Evolutionary conservation across 2,888 invertebrate genomes (phyloP).

Genomic region (Syritta pipiens): DNA sequence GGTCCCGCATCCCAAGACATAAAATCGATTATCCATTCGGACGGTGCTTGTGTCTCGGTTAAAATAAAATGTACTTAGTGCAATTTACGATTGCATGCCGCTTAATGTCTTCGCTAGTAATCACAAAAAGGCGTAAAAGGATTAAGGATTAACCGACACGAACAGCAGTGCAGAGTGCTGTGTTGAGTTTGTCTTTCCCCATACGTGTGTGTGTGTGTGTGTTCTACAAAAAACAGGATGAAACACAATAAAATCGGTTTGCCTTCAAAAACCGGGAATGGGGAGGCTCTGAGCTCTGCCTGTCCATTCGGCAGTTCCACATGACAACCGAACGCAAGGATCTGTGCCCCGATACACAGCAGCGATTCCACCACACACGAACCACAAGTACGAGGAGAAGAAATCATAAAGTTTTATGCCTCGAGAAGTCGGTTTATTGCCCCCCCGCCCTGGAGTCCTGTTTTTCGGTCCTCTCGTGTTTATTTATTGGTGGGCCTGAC

Average conservation of each 20-base stretch:
- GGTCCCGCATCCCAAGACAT: slow-evolving; percentile 10
- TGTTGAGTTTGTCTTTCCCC: slow-evolving; percentile 18
- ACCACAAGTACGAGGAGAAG: slow-evolving; percentile 37
- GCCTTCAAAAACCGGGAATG: background rate
- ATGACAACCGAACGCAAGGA: slow-evolving; percentile 50
- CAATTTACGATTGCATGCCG: slow-evolving; percentile 67
- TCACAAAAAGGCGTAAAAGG: slow-evolving; percentile 69
- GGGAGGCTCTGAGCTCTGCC: too few species aligned
- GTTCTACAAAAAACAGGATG: slow-evolving; percentile 1
- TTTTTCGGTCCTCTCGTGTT: too few species aligned
- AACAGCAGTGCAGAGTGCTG: slow-evolving; percentile 8
- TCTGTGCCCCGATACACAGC: slow-evolving; percentile 17
- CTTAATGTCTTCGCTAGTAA: slow-evolving; percentile 60
- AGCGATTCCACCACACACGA: slow-evolving; percentile 27
- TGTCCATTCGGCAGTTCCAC: too few species aligned
- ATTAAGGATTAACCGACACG: slow-evolving; percentile 63
- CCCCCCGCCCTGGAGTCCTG: slow-evolving; percentile 1
- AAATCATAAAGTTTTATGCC: slow-evolving; percentile 68
- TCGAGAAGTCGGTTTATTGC: slow-evolving; percentile 63
- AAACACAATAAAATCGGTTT: slow-evolving; percentile 62
- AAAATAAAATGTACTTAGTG: slow-evolving; percentile 64
- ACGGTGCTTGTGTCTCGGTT: slow-evolving; percentile 50
- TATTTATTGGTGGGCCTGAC: slow-evolving; percentile 57
- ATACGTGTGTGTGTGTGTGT: too few species aligned
- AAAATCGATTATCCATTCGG: slow-evolving; percentile 61